Conservation (phyloP, 2,113 vertebrate species). For the Odontophorus gujanensis region DNA sequence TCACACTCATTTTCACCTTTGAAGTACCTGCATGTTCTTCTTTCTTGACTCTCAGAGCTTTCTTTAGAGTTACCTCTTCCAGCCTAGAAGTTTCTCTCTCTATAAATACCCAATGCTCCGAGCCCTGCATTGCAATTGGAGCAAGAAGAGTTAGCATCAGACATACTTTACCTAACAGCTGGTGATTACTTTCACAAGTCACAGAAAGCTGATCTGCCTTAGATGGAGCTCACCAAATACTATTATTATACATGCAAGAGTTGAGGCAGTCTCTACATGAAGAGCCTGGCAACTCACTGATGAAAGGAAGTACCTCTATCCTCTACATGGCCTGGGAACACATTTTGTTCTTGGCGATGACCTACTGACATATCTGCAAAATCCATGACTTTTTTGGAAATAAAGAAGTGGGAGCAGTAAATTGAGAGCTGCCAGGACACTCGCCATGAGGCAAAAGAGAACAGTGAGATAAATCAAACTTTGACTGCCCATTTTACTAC, state of each 20-base stretch:
- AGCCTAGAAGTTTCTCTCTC: conserved; percentile 91
- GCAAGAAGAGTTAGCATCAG: conserved; percentile 92
- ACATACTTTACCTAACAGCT: conserved; percentile 23
- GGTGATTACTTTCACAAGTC: neutral
- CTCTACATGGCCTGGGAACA: neutral
- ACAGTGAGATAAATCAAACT: neutral
- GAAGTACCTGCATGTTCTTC: conserved; percentile 54
- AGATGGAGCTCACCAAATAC: neutral
- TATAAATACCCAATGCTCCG: conserved; percentile 99
- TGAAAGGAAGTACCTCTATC: neutral
- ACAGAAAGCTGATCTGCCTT: neutral
- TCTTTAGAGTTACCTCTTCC: conserved; percentile 81
- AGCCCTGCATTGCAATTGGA: conserved; percentile 97
- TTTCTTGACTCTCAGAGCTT: conserved; percentile 75
- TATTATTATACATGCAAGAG: neutral
- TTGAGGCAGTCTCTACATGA: neutral
- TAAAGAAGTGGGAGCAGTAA: neutral
- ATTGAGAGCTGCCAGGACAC: neutral
- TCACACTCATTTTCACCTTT: conserved; percentile 48
- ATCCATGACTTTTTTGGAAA: neutral
- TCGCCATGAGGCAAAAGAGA: neutral
- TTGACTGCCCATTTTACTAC: no score
- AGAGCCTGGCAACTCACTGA: neutral
- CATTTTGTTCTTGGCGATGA: neutral
- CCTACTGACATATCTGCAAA: neutral